Base-by-base conservation (phyloP, 2,797 vertebrate genomes). In the Gallinago nigripennis region DNA sequence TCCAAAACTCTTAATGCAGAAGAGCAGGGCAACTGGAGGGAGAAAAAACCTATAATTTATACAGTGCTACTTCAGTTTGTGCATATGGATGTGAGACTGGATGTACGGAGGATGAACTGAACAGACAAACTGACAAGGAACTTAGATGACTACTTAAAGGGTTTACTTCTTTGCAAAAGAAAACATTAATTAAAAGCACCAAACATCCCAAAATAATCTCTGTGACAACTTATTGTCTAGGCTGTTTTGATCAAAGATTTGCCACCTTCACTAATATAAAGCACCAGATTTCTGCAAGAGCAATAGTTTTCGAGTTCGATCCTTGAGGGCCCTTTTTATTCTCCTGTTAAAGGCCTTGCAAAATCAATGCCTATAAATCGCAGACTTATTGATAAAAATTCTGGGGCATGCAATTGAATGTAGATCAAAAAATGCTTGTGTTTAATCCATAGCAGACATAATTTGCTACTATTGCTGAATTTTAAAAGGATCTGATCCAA, bases 341-440 rank as follows among this genome's bases (percentile, higher is more conserved):
- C 79, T 94, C 95, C 88, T 94, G 91, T 94, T 98, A 96, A 97
- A 97, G 94, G 79, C 94, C 73, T 86, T 80, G 92, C 93, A 90
- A 96, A 98, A 97, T 98, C 97, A 97, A 97, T 97, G 96, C 70
- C 93, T 96, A 96, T 97, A 97, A 97, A 97, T 97, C 39, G 89
- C 95, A 97, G 96, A 97, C 94, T 96, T 98, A 98, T 96, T 97
- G 98, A 98, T 97, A 98, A 97, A 97, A 98, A 98, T 96, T 97
- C 96, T 82, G 79, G 87, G 90, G 94, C 81, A 88, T 85, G 94
- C 92, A 94, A 94, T 51, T 94, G 96, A 98, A 97, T 90, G 96
- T 64, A 95, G 96, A 94, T 95, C 94, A 97, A 96, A 97, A 96
- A 97, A 97, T 97, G 96, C 95, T 97, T 92, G 92, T 94, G 92